A percentile compares a stretch with the other conserved stretches of the same genome.
phyloP scores from a whole-genome alignment of 2,888 invertebrate species.

The Barypeithes pellucidus region DNA sequence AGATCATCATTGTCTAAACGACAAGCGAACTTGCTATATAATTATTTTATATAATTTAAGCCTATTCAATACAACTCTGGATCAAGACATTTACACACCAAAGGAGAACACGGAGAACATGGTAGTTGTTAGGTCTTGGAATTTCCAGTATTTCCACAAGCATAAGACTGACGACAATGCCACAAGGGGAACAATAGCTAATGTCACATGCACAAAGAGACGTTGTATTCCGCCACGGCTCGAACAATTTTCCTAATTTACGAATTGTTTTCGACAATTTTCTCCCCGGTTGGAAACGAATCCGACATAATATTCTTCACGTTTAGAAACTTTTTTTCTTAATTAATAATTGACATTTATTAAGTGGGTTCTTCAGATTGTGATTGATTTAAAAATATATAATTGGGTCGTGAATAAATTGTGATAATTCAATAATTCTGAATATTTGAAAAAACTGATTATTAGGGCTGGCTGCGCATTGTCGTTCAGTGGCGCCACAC shows the following conservation, averaged over 20 bases:
- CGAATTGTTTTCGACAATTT: conserved; percentile 33
- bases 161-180: conserved; percentile 36
- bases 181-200: conserved; percentile 33
- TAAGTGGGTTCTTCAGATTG: background rate
- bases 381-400: background rate
- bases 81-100: conserved; percentile 20
- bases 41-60: background rate
- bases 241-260: conserved; percentile 35
- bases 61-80: background rate
- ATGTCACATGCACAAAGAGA: conserved; percentile 45
- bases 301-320: too few species aligned
- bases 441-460: too few species aligned
- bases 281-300: background rate
- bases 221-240: conserved; percentile 2
- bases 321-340: conserved; percentile 15
- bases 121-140: conserved; percentile 28
- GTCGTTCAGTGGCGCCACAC: too few species aligned
- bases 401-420: too few species aligned
- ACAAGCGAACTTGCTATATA: too few species aligned
- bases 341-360: background rate
- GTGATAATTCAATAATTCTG: too few species aligned
- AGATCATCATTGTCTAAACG: too few species aligned
- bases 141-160: conserved; percentile 25
- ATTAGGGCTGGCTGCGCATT: too few species aligned
- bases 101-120: conserved; percentile 12